Conservation (phyloP, 2,113 vertebrate species). For the Rhegmatorhina hoffmannsi region DNA sequence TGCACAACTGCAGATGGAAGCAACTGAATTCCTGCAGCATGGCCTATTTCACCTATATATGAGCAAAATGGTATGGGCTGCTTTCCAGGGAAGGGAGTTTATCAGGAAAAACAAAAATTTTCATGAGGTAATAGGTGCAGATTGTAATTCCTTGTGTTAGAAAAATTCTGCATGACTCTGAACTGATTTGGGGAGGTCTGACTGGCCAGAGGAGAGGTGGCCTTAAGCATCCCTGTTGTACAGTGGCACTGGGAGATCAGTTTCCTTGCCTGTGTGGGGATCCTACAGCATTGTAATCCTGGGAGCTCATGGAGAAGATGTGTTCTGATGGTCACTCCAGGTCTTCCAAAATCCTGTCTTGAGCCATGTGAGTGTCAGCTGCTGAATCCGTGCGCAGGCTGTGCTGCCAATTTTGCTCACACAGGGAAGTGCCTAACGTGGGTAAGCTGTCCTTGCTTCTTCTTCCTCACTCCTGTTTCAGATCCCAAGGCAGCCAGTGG, state of each 20-base stretch:
- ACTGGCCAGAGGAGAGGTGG: background rate
- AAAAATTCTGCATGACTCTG: background rate
- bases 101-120: background rate
- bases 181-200: background rate
- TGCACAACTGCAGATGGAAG: background rate
- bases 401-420: background rate
- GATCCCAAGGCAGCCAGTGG: background rate
- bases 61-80: background rate
- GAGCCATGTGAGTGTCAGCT: rapidly evolving
- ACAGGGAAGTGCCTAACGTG: background rate
- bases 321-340: background rate
- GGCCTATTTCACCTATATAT: background rate
- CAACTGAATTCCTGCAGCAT: background rate
- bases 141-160: background rate
- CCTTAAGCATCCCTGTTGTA: background rate
- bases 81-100: background rate
- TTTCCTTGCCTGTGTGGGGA: rapidly evolving
- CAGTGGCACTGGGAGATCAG: rapidly evolving
- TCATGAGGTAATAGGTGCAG: background rate
- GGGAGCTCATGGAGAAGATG: background rate
- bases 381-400: background rate
- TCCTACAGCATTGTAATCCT: rapidly evolving
- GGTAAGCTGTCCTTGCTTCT: background rate
- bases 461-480: background rate
- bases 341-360: background rate